Evolutionary conservation across 2,113 vertebrate species (phyloP).

Genomic region (Bos indicus): DNA sequence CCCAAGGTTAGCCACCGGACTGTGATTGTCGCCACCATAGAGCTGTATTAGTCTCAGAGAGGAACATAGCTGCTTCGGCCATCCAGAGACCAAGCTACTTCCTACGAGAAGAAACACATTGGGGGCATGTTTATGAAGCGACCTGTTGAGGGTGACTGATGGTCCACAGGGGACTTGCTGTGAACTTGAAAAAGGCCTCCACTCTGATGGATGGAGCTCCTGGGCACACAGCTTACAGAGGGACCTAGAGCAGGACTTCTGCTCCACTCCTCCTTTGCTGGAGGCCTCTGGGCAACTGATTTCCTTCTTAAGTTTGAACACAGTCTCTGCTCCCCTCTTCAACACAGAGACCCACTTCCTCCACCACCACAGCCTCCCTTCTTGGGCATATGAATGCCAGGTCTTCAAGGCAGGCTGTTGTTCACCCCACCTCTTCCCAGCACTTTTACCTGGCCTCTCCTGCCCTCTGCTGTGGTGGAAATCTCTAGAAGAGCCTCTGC

Average conservation of each 20-base stretch:
- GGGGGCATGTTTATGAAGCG: neutral
- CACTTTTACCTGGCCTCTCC: neutral
- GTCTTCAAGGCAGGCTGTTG: too few species aligned
- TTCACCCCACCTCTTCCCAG: accelerated
- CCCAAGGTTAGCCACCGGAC: neutral
- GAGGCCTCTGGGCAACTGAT: neutral
- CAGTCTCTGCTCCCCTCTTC: neutral
- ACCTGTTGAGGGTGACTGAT: neutral
- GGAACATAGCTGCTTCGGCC: neutral
- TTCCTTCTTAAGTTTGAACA: neutral
- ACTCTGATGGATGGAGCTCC: neutral
- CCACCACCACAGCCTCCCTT: accelerated
- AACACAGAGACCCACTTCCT: neutral
- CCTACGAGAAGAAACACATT: neutral
- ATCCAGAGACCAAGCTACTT: neutral
- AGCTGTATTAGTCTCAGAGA: neutral
- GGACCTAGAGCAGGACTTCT: neutral
- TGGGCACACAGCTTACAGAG: too few species aligned
- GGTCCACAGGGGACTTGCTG: neutral
- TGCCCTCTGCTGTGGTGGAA: neutral
- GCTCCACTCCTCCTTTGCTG: too few species aligned
- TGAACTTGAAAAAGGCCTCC: neutral
- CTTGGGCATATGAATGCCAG: accelerated
- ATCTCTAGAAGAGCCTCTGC: neutral
- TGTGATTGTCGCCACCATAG: neutral